phyloP scores from a whole-genome alignment of 2,113 vertebrate species.

The Zosterops pallidus region DNA sequence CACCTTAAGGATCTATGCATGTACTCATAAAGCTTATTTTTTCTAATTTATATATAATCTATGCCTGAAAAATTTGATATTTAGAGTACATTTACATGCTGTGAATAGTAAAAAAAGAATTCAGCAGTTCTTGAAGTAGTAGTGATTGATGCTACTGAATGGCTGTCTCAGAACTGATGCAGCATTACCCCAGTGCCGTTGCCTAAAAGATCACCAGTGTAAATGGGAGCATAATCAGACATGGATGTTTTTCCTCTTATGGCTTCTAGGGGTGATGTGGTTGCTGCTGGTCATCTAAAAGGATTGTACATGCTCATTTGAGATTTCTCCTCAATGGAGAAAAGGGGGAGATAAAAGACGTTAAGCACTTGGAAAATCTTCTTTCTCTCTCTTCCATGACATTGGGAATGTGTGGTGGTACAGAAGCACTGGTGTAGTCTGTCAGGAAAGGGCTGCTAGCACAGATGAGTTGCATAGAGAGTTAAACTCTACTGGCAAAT shows the following conservation, averaged over 20 bases:
- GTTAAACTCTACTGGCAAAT: not conserved
- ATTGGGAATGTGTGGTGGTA: not conserved
- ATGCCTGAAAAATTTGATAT: not conserved
- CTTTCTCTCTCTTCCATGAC: not conserved
- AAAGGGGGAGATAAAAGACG: not conserved
- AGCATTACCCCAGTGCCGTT: accelerated
- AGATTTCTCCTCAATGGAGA: not conserved
- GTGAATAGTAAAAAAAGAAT: not conserved
- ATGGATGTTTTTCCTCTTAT: not conserved
- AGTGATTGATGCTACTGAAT: not conserved
- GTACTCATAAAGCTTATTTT: not conserved
- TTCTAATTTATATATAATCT: not conserved
- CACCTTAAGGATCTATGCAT: not conserved
- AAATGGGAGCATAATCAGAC: not conserved
- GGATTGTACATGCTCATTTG: not conserved
- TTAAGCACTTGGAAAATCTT: not conserved
- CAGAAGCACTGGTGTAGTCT: not conserved
- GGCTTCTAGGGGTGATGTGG: not conserved
- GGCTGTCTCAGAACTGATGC: not conserved
- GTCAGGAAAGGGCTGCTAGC: not conserved
- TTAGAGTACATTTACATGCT: not conserved
- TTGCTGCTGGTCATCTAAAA: not conserved
- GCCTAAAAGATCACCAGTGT: not conserved
- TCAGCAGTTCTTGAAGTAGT: not conserved
- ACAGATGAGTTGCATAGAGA: not conserved